Evolutionary conservation across 2,113 vertebrate species (phyloP), one percentile per base, ranked within the genome.

Genomic region (Oreotragus oreotragus): DNA sequence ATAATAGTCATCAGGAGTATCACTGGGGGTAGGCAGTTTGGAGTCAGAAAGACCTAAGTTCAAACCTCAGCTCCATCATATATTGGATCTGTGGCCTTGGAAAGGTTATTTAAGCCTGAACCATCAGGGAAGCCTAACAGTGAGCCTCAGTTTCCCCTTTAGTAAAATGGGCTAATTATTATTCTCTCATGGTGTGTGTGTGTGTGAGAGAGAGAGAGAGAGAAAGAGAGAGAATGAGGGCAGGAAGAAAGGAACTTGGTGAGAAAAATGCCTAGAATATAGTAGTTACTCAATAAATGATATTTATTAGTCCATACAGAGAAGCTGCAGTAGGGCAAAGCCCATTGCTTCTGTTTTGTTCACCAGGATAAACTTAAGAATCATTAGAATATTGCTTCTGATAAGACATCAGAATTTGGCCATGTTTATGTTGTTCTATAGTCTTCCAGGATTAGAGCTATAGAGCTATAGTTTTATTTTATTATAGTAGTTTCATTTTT

Each of bases 401-500:
- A 27, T 80, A 21, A 94, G 73, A 93, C 88, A 84, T 90, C 55
- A 94, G 90, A 91, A 19, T 88, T 88, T n/a, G 43, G 51, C 90
- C 96, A 19, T 91, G 73, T 83, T 93, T 92, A 53, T 90, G 47
- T 77, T 94, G 53, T 83, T 83, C 66, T 64, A 6, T 96, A 70
- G 33, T 17, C 16, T 83, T 95, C 90, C 85, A 88, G 94, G 39
- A 89, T 97, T 73, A 64, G 66, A 64, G 87, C 55, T 96, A 47
- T 58, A 58, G 79, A 84, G 83, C 57, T 94, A 70, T 49, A 88
- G 92, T 79, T 96, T 97, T 79, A 84, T 83, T 96, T 96, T 97
- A 96, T 98, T 96, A 85, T 55, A 81, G 19, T 92, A 85, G 53
- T 94, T 96, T 97, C 84, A 92, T 85, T 94, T 97, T 87, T 95